Conservation (phyloP, 2,888 invertebrate genomes). For the Hydrotaea cyrtoneurina region DNA sequence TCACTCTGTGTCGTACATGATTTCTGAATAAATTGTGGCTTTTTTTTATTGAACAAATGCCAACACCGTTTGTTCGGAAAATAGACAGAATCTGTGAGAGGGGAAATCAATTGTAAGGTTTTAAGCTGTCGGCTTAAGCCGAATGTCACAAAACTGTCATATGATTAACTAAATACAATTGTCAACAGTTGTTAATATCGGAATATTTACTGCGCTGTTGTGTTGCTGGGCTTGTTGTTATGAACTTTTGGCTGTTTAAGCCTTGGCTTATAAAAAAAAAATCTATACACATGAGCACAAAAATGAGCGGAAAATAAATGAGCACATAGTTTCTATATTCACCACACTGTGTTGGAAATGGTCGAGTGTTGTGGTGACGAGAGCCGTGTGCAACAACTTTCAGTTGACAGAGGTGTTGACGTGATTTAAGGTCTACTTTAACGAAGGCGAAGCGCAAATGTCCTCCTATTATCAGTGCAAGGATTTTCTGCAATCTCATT, state of each 20-base stretch:
- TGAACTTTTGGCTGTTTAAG: not conserved
- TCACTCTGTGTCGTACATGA: not conserved
- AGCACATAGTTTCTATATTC: not conserved
- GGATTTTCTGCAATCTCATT: too few species aligned
- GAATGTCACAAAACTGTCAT: constrained; percentile 61
- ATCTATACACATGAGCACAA: not conserved
- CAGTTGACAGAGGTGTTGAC: not conserved
- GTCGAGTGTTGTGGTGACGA: not conserved
- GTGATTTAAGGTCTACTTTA: too few species aligned
- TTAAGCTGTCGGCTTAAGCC: constrained; percentile 35
- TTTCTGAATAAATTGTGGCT: not conserved
- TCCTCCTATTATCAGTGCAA: too few species aligned
- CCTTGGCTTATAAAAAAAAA: not conserved
- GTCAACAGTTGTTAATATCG: constrained; percentile 48
- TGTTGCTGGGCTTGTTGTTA: not conserved
- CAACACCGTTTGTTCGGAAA: not conserved
- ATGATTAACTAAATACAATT: constrained; percentile 60
- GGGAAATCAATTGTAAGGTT: not conserved
- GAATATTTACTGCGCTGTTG: not conserved
- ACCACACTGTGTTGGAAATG: not conserved
- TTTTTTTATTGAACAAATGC: constrained; percentile 5
- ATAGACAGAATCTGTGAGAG: not conserved
- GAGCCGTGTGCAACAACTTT: not conserved
- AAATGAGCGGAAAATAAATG: not conserved
- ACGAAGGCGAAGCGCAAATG: too few species aligned